Base-by-base conservation (phyloP, 2,113 vertebrate species). In the Leptobrachium ailaonicum region DNA sequence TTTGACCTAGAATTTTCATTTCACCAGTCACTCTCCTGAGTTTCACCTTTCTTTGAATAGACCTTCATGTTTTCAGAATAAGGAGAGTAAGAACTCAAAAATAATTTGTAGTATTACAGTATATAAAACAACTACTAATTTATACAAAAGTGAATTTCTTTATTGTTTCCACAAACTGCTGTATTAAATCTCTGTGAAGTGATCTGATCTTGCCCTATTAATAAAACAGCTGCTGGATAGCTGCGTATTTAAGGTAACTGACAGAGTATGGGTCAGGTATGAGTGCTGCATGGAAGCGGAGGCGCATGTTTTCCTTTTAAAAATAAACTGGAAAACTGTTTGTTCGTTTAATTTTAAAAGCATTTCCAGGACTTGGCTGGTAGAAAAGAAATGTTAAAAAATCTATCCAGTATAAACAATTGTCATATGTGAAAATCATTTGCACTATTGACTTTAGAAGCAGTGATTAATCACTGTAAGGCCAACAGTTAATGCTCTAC, bases 381-480 rank as follows among this genome's bases (percentile, higher is more conserved):
- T n/a, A 2, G 6, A 47, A 50, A 68, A 70, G 14, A 40, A 47
- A 68, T 54, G 66, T 44, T 6, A 53, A 68, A 67, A 56, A 11
- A 60, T 45, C 63, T 73, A 54, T 54, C 13, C n/a, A 14, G 60
- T 62, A 56, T 56, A 41, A 62, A 62, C 54, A 81, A 41, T 62
- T 2, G n/a, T 40, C 43, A 75, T 8, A 74, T 60, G 79, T 11
- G 12, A 62, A 80, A 80, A 56, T 43, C 64, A 62, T 69, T 47
- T 32, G 42, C 71, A 64, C 68, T 80, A 81, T 81, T 81, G 79
- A 81, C 71, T 80, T 77, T 74, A 58, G 71, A 8, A 60, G 63
- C 71, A 54, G 63, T 64, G 70, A 80, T 80, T 74, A 74, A 80
- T 81, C 79, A 81, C 44, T 47, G 32, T 32, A 40, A 75, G 56